Evolutionary conservation across 92 coral and sea anemone genomes (phyloP), one percentile per base, ranked within the genome.

Genomic region (Phenganax marumi): DNA sequence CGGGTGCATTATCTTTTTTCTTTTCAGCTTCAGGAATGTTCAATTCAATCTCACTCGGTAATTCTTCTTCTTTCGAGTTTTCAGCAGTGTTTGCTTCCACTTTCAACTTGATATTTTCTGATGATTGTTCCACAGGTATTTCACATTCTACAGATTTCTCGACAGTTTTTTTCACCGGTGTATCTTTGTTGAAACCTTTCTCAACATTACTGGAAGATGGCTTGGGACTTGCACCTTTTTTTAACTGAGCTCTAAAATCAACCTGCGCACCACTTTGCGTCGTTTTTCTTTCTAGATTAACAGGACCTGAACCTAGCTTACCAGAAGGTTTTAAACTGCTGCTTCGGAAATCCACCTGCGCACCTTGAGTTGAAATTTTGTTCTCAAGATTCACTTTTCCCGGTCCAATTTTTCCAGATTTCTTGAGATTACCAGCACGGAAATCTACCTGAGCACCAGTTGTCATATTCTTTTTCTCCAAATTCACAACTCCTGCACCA

Each of bases 341-440:
- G 50, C 92, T 83, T 52, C 89, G 87, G 81, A 92, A 92, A 69
- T 92, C 93, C 21, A 91, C 82, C 50, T 92, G 93, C 50, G 88
- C 91, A 8, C 83, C 83, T 39, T 47, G 65, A 13, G 83, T 61
- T 3, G 73, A n/a, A 19, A 58, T 63, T 49, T 21, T 78, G 6
- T 61, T 78, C 60, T 78, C 83, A 55, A 78, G 26, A 39, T 78
- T 78, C 60, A 78, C 83, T 16, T 39, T 24, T 12, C 73, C 72
- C 0, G 26, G 23, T 6, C 57, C 57, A 14, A 78, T 61, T 8
- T 39, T 55, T 6, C 83, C 83, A 63, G 83, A 78, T 50, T 78
- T 78, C 73, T 78, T 78, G 9, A 78, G 60, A 47, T 62, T 78
- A 5, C 49, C 80, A 6, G 72, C 72, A 26, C 83, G 47, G 61